Base-by-base conservation (phyloP, 2,888 invertebrate species). In the Ennomos erosarius region DNA sequence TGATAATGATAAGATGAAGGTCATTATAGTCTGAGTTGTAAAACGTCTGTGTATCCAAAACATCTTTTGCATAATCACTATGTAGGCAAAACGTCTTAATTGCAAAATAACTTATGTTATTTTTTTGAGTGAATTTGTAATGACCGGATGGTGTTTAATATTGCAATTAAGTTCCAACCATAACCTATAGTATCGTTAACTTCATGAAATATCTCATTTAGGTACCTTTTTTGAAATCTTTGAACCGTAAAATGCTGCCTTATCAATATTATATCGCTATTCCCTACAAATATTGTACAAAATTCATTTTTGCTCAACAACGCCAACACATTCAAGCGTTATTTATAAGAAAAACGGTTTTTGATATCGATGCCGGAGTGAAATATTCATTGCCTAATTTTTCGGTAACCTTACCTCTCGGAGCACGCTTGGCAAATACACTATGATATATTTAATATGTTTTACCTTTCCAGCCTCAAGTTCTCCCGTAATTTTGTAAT, bases 381-480 rank as follows among this genome's bases (percentile, higher is more conserved):
- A 55, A 42, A 54, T 56, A 39, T 45, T 47, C 12, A 37, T 12
- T 36, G 35, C 26, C 49, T 10, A 58, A 43, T 26, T 48, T 52
- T 58, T 49, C 39, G 39, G 42, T 13, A 9, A 10, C 33, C 43
- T 13, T 43, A 13, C 48, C 48, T 47, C 39, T 44, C 35, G 11
- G 54, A 44, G 42, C 52, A 52, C 45, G 38, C 49, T 48, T 55
- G 34, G 34, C 47, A 62, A 53, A 57, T 57, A 59, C 54, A 51
- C n/a, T 56, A n/a, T 12, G 42, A n/a, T n/a, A n/a, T n/a, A n/a
- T n/a, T n/a, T n/a, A n/a, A n/a, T n/a, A 40, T 48, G 34, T 55
- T 49, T 45, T 44, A 34, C 46, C 12, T 11, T 48, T 26, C 33
- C 37, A 48, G 38, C 42, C 47, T 43, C 26, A 43, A 36, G 40